phyloP scores from a whole-genome alignment of 2,113 vertebrate genomes.

The Tragelaphus imberbis region DNA sequence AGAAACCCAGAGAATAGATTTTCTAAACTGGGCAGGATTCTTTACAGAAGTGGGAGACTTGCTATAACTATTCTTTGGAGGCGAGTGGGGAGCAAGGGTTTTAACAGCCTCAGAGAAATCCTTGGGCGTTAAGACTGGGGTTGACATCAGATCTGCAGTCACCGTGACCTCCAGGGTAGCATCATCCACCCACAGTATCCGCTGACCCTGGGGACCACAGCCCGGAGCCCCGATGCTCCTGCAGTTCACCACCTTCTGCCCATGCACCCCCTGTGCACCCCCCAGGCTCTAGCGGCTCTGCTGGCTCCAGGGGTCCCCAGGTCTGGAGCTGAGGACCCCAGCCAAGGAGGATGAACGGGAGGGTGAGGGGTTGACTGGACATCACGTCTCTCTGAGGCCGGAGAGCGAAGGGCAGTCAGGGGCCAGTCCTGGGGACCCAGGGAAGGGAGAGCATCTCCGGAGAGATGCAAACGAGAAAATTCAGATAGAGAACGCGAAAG shows the following conservation, averaged over 20 bases:
- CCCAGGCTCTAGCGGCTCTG: background rate
- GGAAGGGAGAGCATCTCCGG: background rate
- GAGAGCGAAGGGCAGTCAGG: accelerated
- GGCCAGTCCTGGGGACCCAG: accelerated
- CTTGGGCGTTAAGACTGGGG: accelerated
- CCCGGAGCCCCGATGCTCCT: accelerated
- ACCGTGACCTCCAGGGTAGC: background rate
- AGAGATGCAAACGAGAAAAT: background rate
- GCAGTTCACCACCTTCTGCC: accelerated
- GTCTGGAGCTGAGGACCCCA: background rate
- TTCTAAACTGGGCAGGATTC: background rate
- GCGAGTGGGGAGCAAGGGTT: accelerated
- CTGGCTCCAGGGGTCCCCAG: background rate
- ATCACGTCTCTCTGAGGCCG: no score
- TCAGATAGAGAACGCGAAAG: background rate
- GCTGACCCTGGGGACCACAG: accelerated
- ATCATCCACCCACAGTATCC: no score
- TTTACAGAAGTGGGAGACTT: background rate
- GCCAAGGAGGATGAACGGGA: background rate
- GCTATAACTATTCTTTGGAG: accelerated
- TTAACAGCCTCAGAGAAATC: no score
- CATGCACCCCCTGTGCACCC: accelerated
- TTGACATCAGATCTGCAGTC: background rate
- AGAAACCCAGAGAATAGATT: background rate
- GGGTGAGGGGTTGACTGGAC: background rate